A percentile compares a stretch with the other conserved stretches of the same genome.
Evolutionary conservation across 2,888 invertebrate genomes (phyloP).

Genomic region (Pollenia angustigena): DNA sequence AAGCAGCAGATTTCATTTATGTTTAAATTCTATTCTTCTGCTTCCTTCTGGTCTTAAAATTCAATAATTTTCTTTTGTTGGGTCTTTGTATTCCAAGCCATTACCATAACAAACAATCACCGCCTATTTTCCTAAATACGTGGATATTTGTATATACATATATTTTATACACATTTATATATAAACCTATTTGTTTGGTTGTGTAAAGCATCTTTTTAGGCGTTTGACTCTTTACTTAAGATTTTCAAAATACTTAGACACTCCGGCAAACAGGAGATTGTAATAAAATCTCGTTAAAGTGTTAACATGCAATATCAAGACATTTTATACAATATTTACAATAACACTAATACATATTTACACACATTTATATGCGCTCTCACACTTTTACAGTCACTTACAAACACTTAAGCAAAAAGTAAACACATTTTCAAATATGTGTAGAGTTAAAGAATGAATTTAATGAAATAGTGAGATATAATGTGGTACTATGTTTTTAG

Average conservation of each 20-base stretch:
- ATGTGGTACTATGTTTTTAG: no score
- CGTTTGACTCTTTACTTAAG: constrained; percentile 40
- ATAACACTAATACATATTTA: constrained; percentile 47
- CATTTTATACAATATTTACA: constrained; percentile 68
- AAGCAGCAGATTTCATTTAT: constrained; percentile 69
- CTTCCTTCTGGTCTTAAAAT: constrained; percentile 64
- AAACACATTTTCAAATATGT: constrained; percentile 10
- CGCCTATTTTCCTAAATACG: constrained; percentile 67
- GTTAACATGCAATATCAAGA: constrained; percentile 78
- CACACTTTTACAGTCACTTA: neutral
- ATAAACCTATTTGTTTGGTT: constrained; percentile 7
- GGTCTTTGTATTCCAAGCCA: constrained; percentile 26
- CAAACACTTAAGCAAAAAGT: neutral
- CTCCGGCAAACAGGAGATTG: neutral
- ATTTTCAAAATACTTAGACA: constrained; percentile 25
- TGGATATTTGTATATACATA: constrained; percentile 37
- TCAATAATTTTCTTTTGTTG: constrained; percentile 58
- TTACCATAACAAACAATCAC: constrained; percentile 73
- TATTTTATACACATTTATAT: neutral
- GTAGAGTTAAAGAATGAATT: neutral
- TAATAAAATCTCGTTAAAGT: constrained; percentile 79
- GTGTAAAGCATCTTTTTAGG: constrained; percentile 21
- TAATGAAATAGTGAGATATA: no score
- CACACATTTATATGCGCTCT: constrained; percentile 4
- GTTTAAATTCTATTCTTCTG: constrained; percentile 12